These are phyloP conservation scores for Mesocricetus auratus DNA, from an alignment of 2,113 vertebrate species.

Conservation along the genomic window DNA sequence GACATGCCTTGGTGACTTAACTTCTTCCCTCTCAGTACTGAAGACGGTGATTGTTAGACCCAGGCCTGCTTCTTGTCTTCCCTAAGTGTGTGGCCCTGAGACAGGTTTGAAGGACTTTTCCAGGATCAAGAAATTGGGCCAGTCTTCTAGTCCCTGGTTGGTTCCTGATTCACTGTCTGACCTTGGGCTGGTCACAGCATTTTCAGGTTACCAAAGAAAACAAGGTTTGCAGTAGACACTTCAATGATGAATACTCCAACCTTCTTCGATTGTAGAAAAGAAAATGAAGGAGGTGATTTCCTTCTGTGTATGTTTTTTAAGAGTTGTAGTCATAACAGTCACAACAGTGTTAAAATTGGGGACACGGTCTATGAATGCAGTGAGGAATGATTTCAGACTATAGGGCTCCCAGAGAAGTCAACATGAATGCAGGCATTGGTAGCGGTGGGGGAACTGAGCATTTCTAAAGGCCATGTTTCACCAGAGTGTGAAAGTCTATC, in stretches of 20 bases:
- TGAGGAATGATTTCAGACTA: fast-evolving
- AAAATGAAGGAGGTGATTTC: neutral
- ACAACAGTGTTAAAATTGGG: constrained; percentile 25
- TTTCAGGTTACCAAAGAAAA: neutral
- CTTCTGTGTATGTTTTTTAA: neutral
- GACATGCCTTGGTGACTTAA: neutral
- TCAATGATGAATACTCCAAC: neutral
- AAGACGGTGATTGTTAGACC: neutral
- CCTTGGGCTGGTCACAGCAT: neutral
- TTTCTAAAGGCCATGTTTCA: neutral
- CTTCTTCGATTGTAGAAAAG: neutral
- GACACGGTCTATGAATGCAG: neutral
- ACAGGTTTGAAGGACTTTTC: neutral
- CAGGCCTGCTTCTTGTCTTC: fast-evolving
- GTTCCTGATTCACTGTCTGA: neutral
- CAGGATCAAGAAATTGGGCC: neutral
- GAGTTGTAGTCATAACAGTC: constrained; percentile 40
- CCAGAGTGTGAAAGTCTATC: neutral
- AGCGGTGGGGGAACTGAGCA: neutral
- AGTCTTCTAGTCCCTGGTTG: neutral
- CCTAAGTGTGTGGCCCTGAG: neutral
- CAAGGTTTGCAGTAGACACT: neutral
- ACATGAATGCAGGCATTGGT: neutral
- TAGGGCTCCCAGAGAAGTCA: fast-evolving
- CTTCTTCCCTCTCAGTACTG: neutral